These are phyloP conservation scores for Parauchenoglanis punctatus DNA, from an alignment of 2,797 vertebrate species.

Conservation along the genomic window DNA sequence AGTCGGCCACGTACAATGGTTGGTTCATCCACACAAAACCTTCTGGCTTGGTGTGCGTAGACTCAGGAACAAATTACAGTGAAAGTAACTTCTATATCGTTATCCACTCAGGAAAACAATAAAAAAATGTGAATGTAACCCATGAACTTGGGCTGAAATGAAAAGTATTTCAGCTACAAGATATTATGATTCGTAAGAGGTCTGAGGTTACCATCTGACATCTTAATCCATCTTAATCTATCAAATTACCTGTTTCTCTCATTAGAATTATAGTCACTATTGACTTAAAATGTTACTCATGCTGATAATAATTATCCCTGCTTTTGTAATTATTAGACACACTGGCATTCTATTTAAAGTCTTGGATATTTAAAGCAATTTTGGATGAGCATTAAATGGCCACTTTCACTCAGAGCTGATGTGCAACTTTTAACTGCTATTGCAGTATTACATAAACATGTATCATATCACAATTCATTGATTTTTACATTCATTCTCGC, in stretches of 20 bases:
- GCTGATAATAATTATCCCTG: neutral
- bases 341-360: neutral
- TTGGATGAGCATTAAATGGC: neutral
- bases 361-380: neutral
- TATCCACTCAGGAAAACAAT: constrained; percentile 18
- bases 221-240: neutral
- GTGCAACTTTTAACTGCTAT: constrained; percentile 34
- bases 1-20: constrained; percentile 68
- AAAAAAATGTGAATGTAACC: neutral
- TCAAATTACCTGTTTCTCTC: no score
- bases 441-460: constrained; percentile 63
- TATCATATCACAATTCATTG: constrained; percentile 56
- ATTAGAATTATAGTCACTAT: neutral
- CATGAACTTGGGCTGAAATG: neutral
- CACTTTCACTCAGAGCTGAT: neutral
- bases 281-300: neutral
- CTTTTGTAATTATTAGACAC: neutral
- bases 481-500: neutral
- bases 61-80: neutral
- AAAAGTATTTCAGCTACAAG: neutral
- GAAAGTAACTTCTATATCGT: constrained; percentile 50
- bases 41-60: constrained; percentile 21
- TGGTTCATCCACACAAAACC: constrained; percentile 73
- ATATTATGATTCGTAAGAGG: neutral
- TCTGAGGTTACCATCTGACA: neutral